Evolutionary conservation across 1,140 invertebrate species (phyloP).

Genomic region (Habropoda laboriosa): DNA sequence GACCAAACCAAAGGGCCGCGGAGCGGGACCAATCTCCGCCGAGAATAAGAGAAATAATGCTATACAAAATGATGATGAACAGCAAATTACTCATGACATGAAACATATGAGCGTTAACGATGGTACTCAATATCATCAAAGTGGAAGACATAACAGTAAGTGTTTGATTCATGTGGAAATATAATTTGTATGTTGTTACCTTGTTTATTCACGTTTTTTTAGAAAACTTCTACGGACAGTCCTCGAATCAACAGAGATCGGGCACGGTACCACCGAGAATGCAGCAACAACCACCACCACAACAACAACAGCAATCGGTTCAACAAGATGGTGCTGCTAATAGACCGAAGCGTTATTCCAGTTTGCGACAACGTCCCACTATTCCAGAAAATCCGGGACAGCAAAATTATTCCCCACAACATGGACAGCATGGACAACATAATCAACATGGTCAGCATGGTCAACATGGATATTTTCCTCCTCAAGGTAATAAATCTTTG

Average conservation of each 20-base stretch:
- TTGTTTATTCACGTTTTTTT: conserved; percentile 22
- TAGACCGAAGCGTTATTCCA: conserved; percentile 89
- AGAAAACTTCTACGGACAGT: conserved; percentile 78
- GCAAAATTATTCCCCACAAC: conserved; percentile 74
- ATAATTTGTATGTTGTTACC: conserved; percentile 4
- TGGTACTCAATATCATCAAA: conserved; percentile 73
- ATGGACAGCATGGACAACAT: conserved; percentile 69
- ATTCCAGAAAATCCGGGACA: conserved; percentile 75
- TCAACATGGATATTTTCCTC: conserved; percentile 72
- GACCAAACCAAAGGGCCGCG: conserved; percentile 78
- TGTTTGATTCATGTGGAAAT: conserved; percentile 23
- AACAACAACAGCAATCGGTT: conserved; percentile 73
- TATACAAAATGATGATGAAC: conserved; percentile 71
- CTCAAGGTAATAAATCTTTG: conserved; percentile 73
- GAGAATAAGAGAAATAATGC: conserved; percentile 75
- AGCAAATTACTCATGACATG: conserved; percentile 81
- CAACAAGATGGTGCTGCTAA: conserved; percentile 79
- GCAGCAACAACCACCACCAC: conserved; percentile 75
- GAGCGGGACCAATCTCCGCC: conserved; percentile 62
- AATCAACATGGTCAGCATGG: conserved; percentile 30
- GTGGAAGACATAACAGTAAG: conserved; percentile 76
- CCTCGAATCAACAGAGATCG: conserved; percentile 78
- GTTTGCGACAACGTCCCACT: conserved; percentile 85
- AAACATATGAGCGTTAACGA: conserved; percentile 80
- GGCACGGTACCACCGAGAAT: conserved; percentile 81